Conservation (phyloP, 2,888 invertebrate genomes). For the Eupithecia pulchellata region DNA sequence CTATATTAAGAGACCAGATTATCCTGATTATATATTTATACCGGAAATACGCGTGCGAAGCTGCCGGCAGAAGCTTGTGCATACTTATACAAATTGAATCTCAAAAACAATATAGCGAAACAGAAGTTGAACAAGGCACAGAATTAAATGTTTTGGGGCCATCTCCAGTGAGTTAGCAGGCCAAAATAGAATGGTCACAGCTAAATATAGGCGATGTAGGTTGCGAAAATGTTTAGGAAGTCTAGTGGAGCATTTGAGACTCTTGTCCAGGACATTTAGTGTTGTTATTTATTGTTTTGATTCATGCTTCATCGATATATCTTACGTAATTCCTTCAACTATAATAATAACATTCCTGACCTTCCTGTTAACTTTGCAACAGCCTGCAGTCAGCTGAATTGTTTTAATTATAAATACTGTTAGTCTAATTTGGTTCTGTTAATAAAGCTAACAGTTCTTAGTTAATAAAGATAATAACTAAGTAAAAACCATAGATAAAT, state of each 20-base stretch:
- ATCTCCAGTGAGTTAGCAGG: conserved; percentile 38
- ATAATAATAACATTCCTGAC: background rate
- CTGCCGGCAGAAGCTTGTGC: background rate
- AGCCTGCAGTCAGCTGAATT: too few species aligned
- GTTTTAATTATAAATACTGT: too few species aligned
- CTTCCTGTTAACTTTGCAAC: too few species aligned
- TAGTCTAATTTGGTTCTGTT: too few species aligned
- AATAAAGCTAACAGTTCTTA: too few species aligned
- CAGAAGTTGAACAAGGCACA: conserved; percentile 15
- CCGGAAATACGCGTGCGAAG: background rate
- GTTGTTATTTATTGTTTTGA: background rate
- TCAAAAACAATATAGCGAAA: background rate
- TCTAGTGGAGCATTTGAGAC: conserved; percentile 21
- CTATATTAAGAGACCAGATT: background rate
- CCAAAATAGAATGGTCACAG: conserved; percentile 36
- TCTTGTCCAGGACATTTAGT: conserved; percentile 1
- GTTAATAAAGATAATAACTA: too few species aligned
- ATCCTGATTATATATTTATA: background rate
- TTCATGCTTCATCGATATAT: background rate
- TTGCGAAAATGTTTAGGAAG: conserved; percentile 34
- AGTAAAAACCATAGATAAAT: too few species aligned
- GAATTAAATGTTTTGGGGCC: conserved; percentile 37
- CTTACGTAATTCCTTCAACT: background rate
- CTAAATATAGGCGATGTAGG: conserved; percentile 42
- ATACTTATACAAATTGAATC: background rate